Evolutionary conservation across 1,140 invertebrate genomes (phyloP), one percentile per base, ranked within the genome.

Genomic region (Achroia grisella): DNA sequence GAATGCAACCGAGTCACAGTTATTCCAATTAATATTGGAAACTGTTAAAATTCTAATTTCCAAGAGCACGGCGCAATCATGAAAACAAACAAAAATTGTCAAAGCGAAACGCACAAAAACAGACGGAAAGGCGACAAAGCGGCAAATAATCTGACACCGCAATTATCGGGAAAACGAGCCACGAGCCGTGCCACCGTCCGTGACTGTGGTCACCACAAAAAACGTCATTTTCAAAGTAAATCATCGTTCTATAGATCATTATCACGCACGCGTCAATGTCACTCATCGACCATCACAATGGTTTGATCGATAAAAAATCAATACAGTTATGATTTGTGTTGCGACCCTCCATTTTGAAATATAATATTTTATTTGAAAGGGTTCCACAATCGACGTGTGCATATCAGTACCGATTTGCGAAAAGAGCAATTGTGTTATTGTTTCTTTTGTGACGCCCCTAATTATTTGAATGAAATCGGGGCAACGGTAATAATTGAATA

Each of bases 291-390:
- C 6, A 23, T 23, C n/a, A n/a, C n/a, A n/a, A n/a, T n/a, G n/a
- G n/a, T 23, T 56, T 63, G 50, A 61, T 69, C 63, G 54, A 67
- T 68, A 61, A 61, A 71, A 59, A 58, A 58, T 66, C 54, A 71
- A 66, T 71, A 45, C 49, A 47, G 53, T 77, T 75, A 74, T 77
- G 49, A 77, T 70, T 63, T 23, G 2, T 23, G 17, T 23, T 23
- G 17, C 40, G 56, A 63, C 71, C 72, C 65, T 59, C 48, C 47
- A 47, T 53, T 42, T 62, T 67, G 59, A 66, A 75, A 71, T 71
- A 68, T 65, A 62, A 78, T 77, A 73, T 71, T 70, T 54, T 73
- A 73, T 71, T 68, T 54, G 46, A 59, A 73, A 66, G 72, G 70
- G 65, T 69, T 32, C 32, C n/a, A 36, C 17, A 23, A 23, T 23